Evolutionary conservation across 2,888 invertebrate genomes (phyloP), one percentile per base, ranked within the genome.

Genomic region (Lasioglossum villosulum): DNA sequence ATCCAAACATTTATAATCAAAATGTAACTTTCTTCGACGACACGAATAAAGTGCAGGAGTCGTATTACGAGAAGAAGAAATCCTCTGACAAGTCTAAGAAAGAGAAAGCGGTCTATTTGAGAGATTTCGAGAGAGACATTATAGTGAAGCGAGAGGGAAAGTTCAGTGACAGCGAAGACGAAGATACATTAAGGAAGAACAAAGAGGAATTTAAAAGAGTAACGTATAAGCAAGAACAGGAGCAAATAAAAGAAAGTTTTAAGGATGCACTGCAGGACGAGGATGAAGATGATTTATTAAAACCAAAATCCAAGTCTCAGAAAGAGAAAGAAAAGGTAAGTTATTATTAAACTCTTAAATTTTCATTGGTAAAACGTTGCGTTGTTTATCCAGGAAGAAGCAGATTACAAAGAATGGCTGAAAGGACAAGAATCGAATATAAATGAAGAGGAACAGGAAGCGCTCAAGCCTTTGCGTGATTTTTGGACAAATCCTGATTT

Each of bases 1-100:
- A 99, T 95, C 98, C 99, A 0, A 96, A 96, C 90, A 99, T 99
- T 87, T 99, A 99, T 95, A 97, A 99, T 93, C 96, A 97, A 66
- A 96, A 96, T 78, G 96, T 96, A 48, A 96, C 96, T 78, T 98
- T 98, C 93, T 99, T 98, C 95, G 95, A 96, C 1, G 59, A 86
- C 10, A 85, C 87, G 14, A 72, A 68, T 1, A 81, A 82, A 76
- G 75, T 72, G 48, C 89, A 86, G 30, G 80, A 52, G 63, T 52
- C 14, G n/a, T 23, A 42, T 10, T 30, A 14, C 0, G 56, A 72
- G 27, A 73, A 84, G 59, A 75, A 78, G 93, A 89, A 71, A 34
- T 23, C 39, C 2, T 52, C 52, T 4, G 66, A 80, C 1, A 96
- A 96, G 90, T 88, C 95, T 86, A 95, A 95, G 73, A 96, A 96